phyloP scores from a whole-genome alignment of 2,888 invertebrate species.

The Metallyticus violacea region DNA sequence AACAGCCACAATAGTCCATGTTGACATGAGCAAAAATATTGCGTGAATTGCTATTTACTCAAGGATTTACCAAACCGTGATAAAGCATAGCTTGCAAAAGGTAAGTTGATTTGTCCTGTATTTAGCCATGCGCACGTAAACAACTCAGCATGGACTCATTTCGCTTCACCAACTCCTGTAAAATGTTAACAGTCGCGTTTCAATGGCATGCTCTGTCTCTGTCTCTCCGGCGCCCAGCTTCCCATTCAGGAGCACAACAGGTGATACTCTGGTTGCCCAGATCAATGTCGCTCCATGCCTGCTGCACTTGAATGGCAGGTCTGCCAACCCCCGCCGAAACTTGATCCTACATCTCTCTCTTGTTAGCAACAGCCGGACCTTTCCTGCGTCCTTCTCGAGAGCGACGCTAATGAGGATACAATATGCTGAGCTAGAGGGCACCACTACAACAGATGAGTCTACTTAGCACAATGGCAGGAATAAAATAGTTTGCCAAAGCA shows the following conservation, averaged over 20 bases:
- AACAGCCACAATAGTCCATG: too few relatives aligned
- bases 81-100: too few relatives aligned
- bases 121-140: neutral
- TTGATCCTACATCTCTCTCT: neutral
- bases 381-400: neutral
- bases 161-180: neutral
- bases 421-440: neutral
- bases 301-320: neutral
- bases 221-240: neutral
- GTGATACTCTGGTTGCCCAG: neutral
- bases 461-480: neutral
- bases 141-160: neutral
- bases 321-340: neutral
- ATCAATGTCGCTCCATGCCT: neutral
- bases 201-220: neutral
- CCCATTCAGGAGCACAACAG: neutral
- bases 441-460: too few relatives aligned
- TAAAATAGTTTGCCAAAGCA: too few relatives aligned
- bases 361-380: neutral
- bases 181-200: neutral
- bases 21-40: too few relatives aligned
- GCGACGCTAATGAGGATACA: neutral
- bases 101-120: too few relatives aligned
- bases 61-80: neutral
- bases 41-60: too few relatives aligned